Evolutionary conservation across 2,888 invertebrate species (phyloP).

Genomic region (Rhyacophila evoluta): DNA sequence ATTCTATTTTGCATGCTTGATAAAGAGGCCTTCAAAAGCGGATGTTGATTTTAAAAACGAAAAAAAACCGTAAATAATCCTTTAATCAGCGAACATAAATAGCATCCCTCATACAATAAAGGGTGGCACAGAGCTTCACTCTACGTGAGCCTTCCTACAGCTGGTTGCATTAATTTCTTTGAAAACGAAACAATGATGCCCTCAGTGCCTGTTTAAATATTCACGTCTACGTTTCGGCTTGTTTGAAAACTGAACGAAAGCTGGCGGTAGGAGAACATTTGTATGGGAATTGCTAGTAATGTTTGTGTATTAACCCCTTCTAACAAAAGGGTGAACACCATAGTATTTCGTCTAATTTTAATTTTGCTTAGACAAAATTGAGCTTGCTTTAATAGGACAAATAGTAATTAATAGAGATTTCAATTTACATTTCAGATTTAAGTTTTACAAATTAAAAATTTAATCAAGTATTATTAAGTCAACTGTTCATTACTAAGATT

Average conservation of each 20-base stretch:
- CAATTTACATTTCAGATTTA: too few species aligned
- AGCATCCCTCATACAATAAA: not conserved
- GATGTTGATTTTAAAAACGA: too few species aligned
- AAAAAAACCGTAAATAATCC: too few species aligned
- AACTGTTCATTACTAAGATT: too few species aligned
- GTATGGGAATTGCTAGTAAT: not conserved
- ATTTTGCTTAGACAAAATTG: too few species aligned
- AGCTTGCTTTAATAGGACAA: too few species aligned
- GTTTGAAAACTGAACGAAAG: slow-evolving; percentile 9
- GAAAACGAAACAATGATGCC: slow-evolving; percentile 24
- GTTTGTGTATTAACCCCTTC: not conserved
- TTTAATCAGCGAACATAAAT: not conserved
- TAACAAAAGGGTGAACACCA: not conserved
- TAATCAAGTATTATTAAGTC: too few species aligned
- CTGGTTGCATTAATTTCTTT: slow-evolving; percentile 24
- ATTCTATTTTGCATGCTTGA: too few species aligned
- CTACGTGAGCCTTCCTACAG: slow-evolving; percentile 1
- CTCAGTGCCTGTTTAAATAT: slow-evolving; percentile 24
- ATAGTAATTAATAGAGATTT: too few species aligned
- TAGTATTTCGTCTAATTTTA: not conserved
- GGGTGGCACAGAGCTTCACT: not conserved
- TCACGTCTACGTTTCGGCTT: slow-evolving; percentile 22
- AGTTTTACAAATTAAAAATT: too few species aligned
- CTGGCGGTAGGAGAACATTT: not conserved
- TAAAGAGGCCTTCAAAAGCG: too few species aligned